Conservation (phyloP, 2,888 invertebrate species). For the Ormyrus thymus region DNA sequence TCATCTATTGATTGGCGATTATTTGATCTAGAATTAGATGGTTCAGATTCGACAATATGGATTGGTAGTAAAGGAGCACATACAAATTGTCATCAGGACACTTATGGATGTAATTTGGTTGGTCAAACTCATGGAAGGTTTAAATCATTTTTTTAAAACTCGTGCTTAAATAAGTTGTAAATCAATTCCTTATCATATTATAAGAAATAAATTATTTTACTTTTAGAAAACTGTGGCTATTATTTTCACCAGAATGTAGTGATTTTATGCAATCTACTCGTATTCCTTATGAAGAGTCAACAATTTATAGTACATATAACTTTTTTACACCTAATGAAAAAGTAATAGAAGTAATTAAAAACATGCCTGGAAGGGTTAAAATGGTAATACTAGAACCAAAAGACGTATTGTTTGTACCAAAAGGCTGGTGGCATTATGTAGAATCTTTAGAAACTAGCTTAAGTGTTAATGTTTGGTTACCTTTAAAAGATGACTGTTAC, state of each 20-base stretch:
- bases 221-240: slow-evolving; percentile 90
- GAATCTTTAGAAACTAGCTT: slow-evolving; percentile 79
- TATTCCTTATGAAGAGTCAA: slow-evolving; percentile 97
- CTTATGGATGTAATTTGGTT: slow-evolving; percentile 95
- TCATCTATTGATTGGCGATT: slow-evolving; percentile 80
- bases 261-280: slow-evolving; percentile 84
- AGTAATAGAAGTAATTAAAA: slow-evolving; percentile 76
- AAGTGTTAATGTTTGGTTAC: slow-evolving; percentile 86
- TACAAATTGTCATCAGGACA: slow-evolving; percentile 95
- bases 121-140: slow-evolving; percentile 92
- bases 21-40: slow-evolving; percentile 84
- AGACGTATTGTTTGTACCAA: slow-evolving; percentile 91
- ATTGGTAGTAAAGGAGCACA: slow-evolving; percentile 90
- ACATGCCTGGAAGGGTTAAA: slow-evolving; percentile 74
- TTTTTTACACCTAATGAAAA: slow-evolving; percentile 82
- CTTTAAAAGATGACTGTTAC: slow-evolving; percentile 78
- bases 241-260: slow-evolving; percentile 88
- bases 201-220: not conserved
- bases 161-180: too few relatives aligned
- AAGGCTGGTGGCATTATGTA: slow-evolving; percentile 98
- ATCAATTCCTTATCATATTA: too few relatives aligned
- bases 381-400: slow-evolving; percentile 86
- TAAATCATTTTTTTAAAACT: not conserved
- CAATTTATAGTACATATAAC: slow-evolving; percentile 90
- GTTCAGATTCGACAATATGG: slow-evolving; percentile 89